Base-by-base conservation (phyloP, 2,888 invertebrate species). In the Branchellion lobata region DNA sequence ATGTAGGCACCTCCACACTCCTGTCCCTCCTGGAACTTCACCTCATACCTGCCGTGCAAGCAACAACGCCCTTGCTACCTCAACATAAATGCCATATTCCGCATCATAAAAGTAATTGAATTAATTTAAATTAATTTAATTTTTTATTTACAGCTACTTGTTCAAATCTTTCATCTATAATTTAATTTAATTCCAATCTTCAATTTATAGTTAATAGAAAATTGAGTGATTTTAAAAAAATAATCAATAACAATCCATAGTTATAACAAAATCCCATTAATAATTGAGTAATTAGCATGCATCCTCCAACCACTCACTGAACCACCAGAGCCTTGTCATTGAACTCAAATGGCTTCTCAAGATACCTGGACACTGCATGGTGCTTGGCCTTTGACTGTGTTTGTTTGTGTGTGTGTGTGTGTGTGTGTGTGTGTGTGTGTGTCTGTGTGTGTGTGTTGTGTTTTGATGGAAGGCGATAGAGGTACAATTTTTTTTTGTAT, bases 1-100 rank as follows among this genome's bases (percentile, higher is more conserved):
- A 99, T 89, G 88, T 99, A 99, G 11, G 97, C 96, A 14, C 99
- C 99, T 71, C 99, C 99, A 88, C 99, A 99, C 88, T 97, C 97
- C 89, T 96, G 96, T 0, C 96, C 97, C 85, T 96, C 95, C 91
- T 98, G 92, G 82, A 96, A 92, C 81, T 89, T 89, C 1, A 90
- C 90, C 83, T 90, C 90, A 85, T 90, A 90, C 81, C 89, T 89
- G 78, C 80, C n/a, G n/a, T n/a, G n/a, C n/a, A n/a, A n/a, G 14
- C 33, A 72, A 72, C 11, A 36, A 33, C 69, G 36, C 71, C 14
- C 40, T 18, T 33, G 33, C 65, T 11, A 27, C 14, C n/a, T 76
- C 79, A 36, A 79, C 69, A 81, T 27, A 65, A 72, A 74, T 31
- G 21, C 18, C 14, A 8, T 33, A 8, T 65, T n/a, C 27, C 5